Evolutionary conservation across 2,888 invertebrate species (phyloP).

Genomic region (Pseudanteris insignis): DNA sequence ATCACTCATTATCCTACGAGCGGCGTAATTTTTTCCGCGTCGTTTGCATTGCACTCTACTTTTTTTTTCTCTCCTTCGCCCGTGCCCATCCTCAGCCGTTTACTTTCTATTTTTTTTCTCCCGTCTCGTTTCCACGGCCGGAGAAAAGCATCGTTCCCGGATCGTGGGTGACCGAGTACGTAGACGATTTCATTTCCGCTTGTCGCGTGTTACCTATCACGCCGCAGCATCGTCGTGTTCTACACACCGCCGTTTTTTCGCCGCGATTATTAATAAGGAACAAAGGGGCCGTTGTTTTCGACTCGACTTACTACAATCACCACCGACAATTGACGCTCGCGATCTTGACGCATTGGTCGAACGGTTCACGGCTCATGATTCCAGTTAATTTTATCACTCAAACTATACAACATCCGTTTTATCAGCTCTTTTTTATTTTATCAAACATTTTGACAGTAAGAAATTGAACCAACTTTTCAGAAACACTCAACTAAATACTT

Average conservation of each 20-base stretch:
- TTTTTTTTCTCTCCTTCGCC: conserved; percentile 2
- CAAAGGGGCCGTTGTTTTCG: conserved; percentile 18
- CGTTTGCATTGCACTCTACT: conserved; percentile 22
- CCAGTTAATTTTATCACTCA: too few species aligned
- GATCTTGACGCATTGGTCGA: background rate
- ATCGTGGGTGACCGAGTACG: conserved; percentile 45
- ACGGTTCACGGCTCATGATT: background rate
- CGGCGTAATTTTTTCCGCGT: conserved; percentile 9
- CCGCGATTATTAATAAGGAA: conserved; percentile 28
- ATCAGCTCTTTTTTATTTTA: background rate
- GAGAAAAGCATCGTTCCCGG: conserved; percentile 38
- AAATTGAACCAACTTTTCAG: too few species aligned
- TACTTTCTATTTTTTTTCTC: conserved; percentile 41
- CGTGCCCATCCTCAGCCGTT: conserved; percentile 3
- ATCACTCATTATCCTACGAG: background rate
- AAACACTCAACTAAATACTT: too few species aligned
- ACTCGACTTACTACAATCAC: conserved; percentile 8
- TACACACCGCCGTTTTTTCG: conserved; percentile 35
- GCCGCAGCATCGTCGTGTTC: conserved; percentile 33
- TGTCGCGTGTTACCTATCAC: conserved; percentile 41
- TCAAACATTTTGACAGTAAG: too few species aligned
- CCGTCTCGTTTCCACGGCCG: conserved; percentile 17
- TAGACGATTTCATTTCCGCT: conserved; percentile 43
- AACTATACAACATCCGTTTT: too few species aligned
- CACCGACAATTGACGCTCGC: background rate